Percentiles rank a stretch among this genome's conserved stretches.
Conservation (phyloP, 2,797 vertebrate species). For the Cynodonichthys magdalenae region DNA sequence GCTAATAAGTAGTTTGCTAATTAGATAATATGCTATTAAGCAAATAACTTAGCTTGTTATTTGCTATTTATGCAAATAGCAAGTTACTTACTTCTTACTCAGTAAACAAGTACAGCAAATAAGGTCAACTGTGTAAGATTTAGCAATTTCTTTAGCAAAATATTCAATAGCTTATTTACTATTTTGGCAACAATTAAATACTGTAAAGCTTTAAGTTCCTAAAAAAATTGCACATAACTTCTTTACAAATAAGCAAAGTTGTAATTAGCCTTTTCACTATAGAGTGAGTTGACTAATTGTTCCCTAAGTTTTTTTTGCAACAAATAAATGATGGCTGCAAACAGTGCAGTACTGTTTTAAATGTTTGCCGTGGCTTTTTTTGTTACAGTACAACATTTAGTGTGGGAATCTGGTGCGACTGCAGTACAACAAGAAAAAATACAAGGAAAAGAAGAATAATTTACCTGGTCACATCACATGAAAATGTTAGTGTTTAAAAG, state of each 20-base stretch:
- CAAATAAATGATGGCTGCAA: conserved; percentile 59
- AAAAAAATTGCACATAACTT: too few relatives aligned
- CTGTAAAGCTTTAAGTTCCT: background rate
- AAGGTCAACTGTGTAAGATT: too few relatives aligned
- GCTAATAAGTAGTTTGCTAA: too few relatives aligned
- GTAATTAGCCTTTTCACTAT: conserved; percentile 6
- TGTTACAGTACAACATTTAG: conserved; percentile 42
- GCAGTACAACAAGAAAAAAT: conserved; percentile 35
- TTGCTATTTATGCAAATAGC: too few relatives aligned
- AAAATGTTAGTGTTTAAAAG: conserved; percentile 38
- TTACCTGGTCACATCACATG: conserved; percentile 29
- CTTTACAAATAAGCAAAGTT: too few relatives aligned
- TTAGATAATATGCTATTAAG: too few relatives aligned
- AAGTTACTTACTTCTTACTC: too few relatives aligned
- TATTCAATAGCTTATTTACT: background rate
- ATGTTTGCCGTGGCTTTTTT: conserved; percentile 55
- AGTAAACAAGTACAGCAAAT: too few relatives aligned
- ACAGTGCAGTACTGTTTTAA: conserved; percentile 57
- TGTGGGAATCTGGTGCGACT: conserved; percentile 31
- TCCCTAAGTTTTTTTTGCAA: background rate
- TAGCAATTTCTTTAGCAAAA: too few relatives aligned
- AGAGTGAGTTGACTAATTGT: background rate
- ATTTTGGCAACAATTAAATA: background rate
- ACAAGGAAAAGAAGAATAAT: conserved; percentile 28
- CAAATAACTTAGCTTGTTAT: conserved; percentile 44